phyloP scores from a whole-genome alignment of 2,113 vertebrate species.

The Colaptes auratus region DNA sequence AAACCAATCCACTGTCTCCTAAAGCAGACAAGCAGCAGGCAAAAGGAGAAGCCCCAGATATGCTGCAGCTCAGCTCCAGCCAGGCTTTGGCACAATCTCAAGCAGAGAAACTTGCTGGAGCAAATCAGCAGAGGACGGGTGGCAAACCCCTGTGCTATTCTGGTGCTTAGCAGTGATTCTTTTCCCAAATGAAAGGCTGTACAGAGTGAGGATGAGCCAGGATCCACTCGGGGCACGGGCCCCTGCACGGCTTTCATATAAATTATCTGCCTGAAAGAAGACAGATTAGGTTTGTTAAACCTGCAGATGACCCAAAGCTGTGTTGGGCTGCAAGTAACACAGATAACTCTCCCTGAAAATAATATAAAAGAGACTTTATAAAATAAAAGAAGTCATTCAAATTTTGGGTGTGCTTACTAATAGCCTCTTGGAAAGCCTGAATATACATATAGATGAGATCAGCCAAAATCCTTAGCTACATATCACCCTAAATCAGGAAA shows the following conservation, averaged over 20 bases:
- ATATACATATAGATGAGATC: conserved; percentile 48
- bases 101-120: background rate
- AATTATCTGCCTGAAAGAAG: background rate
- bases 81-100: background rate
- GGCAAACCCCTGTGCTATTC: background rate
- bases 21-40: background rate
- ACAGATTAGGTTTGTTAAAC: conserved; percentile 5
- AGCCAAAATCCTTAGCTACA: conserved; percentile 41
- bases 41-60: background rate
- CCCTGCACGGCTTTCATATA: background rate
- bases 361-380: background rate
- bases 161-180: background rate
- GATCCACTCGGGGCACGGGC: background rate
- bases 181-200: background rate
- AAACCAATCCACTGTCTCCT: background rate
- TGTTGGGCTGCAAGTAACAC: background rate
- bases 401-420: conserved; percentile 17
- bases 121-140: background rate
- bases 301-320: background rate
- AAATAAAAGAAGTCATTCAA: conserved; percentile 31
- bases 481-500: conserved; percentile 46
- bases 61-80: background rate
- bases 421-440: background rate
- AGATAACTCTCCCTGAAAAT: conserved; percentile 16
- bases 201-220: background rate